Conservation (phyloP, 2,113 vertebrate species). For the Climacteris rufus region DNA sequence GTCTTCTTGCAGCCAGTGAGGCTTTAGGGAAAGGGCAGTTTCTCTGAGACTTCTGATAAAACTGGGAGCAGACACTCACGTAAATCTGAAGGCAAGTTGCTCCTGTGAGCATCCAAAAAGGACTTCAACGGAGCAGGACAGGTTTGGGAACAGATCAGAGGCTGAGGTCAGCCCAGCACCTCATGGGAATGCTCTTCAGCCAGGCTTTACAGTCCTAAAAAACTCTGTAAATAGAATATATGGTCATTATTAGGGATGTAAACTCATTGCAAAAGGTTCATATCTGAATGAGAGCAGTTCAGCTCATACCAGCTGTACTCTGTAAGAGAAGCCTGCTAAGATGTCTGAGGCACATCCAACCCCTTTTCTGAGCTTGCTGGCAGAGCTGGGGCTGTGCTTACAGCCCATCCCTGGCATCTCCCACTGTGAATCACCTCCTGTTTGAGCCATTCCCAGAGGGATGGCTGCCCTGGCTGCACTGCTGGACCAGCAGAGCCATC, state of each 20-base stretch:
- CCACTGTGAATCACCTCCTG: not conserved
- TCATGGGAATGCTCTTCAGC: not conserved
- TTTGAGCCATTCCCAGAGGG: fast-evolving
- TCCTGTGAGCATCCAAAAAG: not conserved
- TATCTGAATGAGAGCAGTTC: not conserved
- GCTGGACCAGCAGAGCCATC: not conserved
- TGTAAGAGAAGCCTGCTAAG: not conserved
- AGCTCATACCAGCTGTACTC: not conserved
- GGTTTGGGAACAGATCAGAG: not conserved
- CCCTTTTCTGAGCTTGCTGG: not conserved
- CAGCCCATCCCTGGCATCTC: not conserved
- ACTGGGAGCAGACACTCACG: not conserved
- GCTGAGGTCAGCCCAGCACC: not conserved
- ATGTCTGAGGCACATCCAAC: not conserved
- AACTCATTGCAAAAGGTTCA: not conserved
- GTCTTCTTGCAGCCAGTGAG: not conserved
- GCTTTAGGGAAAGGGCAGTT: not conserved
- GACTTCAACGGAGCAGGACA: not conserved
- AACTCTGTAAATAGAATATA: not conserved
- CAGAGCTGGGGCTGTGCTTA: not conserved
- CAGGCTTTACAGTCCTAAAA: not conserved
- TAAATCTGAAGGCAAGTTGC: not conserved
- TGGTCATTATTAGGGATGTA: not conserved
- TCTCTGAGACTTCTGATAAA: not conserved
- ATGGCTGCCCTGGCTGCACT: not conserved